Percentiles rank a stretch among this genome's conserved stretches.
phyloP scores from a whole-genome alignment of 1,140 invertebrate species.

The Diorhabda sublineata region DNA sequence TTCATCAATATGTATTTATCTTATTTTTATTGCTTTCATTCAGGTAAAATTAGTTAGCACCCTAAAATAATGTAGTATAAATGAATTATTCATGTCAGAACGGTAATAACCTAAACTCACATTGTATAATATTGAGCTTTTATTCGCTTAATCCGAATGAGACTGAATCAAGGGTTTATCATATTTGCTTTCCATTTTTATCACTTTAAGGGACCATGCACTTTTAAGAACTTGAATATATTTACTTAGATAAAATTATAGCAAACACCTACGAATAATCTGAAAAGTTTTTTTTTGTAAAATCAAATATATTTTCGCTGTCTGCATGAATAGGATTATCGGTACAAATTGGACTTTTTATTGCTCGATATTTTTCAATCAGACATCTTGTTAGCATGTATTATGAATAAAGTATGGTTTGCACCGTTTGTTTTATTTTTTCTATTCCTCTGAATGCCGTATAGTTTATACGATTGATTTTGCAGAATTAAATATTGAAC shows the following conservation, averaged over 20 bases:
- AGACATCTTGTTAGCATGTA: conserved; percentile 30
- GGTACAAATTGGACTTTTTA: not conserved
- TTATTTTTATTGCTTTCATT: no score
- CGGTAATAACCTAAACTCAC: no score
- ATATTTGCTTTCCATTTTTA: conserved; percentile 7
- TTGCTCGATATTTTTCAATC: conserved; percentile 18
- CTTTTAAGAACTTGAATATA: conserved; percentile 1
- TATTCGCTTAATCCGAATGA: not conserved
- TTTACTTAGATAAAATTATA: not conserved
- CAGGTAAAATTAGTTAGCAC: no score
- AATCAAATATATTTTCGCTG: conserved; percentile 1
- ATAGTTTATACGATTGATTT: not conserved
- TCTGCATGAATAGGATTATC: conserved; percentile 22
- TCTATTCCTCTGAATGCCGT: conserved; percentile 16
- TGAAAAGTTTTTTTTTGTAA: not conserved
- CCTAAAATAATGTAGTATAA: no score
- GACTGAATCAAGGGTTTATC: conserved; percentile 9
- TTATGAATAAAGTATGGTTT: conserved; percentile 26
- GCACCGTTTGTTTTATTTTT: conserved; percentile 23
- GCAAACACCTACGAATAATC: not conserved
- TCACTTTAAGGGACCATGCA: conserved; percentile 13
- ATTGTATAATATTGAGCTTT: no score
- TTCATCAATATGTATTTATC: no score
- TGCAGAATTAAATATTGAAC: not conserved
- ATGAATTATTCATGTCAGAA: no score